These are phyloP conservation scores for Drosophila eugracilis DNA, from an alignment of 1,140 invertebrate genomes.

Conservation along the genomic window DNA sequence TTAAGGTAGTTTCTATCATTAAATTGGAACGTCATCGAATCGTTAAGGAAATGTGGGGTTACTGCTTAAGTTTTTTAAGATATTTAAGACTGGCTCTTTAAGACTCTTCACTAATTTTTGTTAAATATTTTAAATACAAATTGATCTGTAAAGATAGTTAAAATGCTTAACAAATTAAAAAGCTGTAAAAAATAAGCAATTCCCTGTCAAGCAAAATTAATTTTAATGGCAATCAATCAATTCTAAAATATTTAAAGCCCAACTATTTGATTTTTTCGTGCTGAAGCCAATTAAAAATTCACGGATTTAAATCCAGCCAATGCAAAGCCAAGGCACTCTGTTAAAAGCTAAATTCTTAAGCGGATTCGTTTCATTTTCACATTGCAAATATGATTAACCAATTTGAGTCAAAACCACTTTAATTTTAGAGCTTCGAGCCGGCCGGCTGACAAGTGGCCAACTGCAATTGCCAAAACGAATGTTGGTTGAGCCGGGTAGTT, in stretches of 20 bases:
- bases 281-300: slow-evolving; percentile 31
- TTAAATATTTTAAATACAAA: neutral
- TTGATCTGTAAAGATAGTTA: too few relatives aligned
- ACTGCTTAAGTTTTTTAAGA: neutral
- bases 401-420: slow-evolving; percentile 83
- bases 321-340: slow-evolving; percentile 36
- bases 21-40: slow-evolving; percentile 1
- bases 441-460: slow-evolving; percentile 55
- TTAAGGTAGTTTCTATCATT: slow-evolving; percentile 6
- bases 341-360: slow-evolving; percentile 52
- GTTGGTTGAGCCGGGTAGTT: slow-evolving; percentile 20
- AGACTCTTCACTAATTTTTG: too few relatives aligned
- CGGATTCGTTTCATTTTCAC: slow-evolving; percentile 50
- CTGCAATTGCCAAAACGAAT: slow-evolving; percentile 46
- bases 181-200: too few relatives aligned
- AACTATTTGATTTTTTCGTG: neutral
- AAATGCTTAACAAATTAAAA: too few relatives aligned
- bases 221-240: slow-evolving; percentile 15
- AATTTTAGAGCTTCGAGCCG: slow-evolving; percentile 67
- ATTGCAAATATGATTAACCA: slow-evolving; percentile 77
- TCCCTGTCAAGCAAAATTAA: too few relatives aligned
- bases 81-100: neutral
- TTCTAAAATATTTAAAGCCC: neutral
- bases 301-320: slow-evolving; percentile 50
- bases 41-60: neutral